These are phyloP conservation scores for Trachythela sp. DNA, from an alignment of 64 coral and sea anemone species.

Conservation along the genomic window DNA sequence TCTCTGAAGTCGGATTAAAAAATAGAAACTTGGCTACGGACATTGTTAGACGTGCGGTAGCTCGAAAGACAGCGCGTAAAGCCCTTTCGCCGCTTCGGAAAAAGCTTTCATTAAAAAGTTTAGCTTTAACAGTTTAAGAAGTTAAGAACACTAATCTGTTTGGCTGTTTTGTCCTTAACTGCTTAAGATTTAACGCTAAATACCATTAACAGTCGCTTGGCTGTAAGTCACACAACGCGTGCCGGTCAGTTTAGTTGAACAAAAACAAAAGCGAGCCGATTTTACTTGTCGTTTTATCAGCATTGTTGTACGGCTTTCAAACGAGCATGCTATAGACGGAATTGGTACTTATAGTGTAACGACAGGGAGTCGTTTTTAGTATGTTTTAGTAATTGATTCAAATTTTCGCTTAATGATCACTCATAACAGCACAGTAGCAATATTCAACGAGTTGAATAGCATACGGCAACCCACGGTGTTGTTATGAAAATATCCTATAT, in stretches of 20 bases:
- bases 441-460: slow-evolving; percentile 8
- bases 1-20: neutral
- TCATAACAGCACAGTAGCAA: neutral
- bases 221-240: neutral
- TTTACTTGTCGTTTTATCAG: neutral
- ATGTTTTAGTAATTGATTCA: slow-evolving; percentile 10
- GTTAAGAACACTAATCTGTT: neutral
- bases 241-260: neutral
- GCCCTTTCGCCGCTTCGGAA: neutral
- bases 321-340: neutral
- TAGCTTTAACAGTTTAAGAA: neutral
- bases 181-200: neutral
- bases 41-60: neutral
- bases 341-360: neutral
- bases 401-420: neutral
- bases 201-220: neutral
- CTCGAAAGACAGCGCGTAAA: neutral
- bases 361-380: neutral
- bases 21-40: neutral
- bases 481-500: neutral
- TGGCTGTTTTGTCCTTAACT: neutral
- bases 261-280: neutral
- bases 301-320: neutral
- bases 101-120: neutral
- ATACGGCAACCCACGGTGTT: neutral